Base-by-base conservation (phyloP, 1,140 invertebrate species). In the Drosophila orena region DNA sequence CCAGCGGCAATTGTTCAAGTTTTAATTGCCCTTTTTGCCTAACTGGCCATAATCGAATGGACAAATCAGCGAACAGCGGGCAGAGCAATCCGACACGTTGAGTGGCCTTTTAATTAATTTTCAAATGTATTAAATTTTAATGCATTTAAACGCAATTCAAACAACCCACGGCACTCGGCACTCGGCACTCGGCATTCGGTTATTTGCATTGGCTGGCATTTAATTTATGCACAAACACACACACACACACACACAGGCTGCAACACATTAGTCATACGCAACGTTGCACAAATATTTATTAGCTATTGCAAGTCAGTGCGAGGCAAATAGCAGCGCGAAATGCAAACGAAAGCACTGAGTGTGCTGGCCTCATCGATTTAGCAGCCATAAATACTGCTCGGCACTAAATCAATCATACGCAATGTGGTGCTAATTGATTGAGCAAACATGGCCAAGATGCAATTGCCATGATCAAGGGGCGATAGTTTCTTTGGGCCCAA, bases 271-370 rank as follows among this genome's bases (percentile, higher is more conserved):
- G 49, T 85, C 69, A 86, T 88, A 83, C 79, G 83, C 83, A 83
- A 60, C 35, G 71, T 76, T 88, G 84, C 58, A 43, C 75, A 88
- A 88, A 79, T 86, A 83, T 88, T 86, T 86, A 86, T 86, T 88
- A 77, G 75, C 70, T 77, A 68, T 75, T 71, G 22, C 53, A 69
- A 71, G 43, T 62, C 40, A 64, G 59, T 56, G 30, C 38, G 24
- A 11, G 5, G 59, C 53, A 53, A 58, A 66, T 35, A 49, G 20
- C 27, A 11, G 12, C 47, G 12, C 37, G 46, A 22, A 42, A 74
- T 55, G 34, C 69, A 66, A 53, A 58, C 50, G 53, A 22, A 38
- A 6, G 50, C 50, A 40, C 7, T 27, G 14, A 3, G 27, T 47
- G 46, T 27, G 14, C 22, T 27, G 42, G 11, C 12, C 34, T 44